Conservation (phyloP, 2,797 vertebrate species). For the Chiloscyllium punctatum region DNA sequence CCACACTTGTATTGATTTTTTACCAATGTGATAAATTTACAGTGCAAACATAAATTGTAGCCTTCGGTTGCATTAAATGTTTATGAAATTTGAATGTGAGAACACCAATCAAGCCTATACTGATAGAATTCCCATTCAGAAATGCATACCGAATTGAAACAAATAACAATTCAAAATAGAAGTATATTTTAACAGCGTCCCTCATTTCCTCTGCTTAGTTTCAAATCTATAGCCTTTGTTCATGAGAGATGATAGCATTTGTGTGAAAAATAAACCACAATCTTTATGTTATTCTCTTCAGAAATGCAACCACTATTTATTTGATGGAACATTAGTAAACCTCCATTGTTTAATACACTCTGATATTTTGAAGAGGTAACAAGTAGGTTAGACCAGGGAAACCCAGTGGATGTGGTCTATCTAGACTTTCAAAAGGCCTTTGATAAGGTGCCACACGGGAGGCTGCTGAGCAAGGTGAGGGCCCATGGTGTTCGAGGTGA, state of each 20-base stretch:
- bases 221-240: background rate
- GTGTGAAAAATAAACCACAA: background rate
- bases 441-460: too few relatives aligned
- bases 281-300: background rate
- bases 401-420: too few relatives aligned
- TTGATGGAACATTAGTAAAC: background rate
- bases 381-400: too few relatives aligned
- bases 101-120: background rate
- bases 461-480: too few relatives aligned
- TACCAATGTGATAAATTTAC: background rate
- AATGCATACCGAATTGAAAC: background rate
- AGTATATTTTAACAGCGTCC: background rate
- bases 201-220: background rate
- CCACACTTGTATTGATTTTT: background rate
- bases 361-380: too few relatives aligned
- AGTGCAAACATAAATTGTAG: background rate
- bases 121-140: background rate
- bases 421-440: too few relatives aligned
- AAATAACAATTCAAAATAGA: background rate
- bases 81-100: slow-evolving; percentile 8
- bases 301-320: background rate
- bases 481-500: too few relatives aligned
- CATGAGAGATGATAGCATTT: background rate
- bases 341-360: background rate
- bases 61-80: slow-evolving; percentile 24